Percentiles rank a stretch among this genome's conserved stretches.
These are phyloP conservation scores for Clarias batrachus DNA, from an alignment of 2,113 vertebrate species.

Conservation along the genomic window DNA sequence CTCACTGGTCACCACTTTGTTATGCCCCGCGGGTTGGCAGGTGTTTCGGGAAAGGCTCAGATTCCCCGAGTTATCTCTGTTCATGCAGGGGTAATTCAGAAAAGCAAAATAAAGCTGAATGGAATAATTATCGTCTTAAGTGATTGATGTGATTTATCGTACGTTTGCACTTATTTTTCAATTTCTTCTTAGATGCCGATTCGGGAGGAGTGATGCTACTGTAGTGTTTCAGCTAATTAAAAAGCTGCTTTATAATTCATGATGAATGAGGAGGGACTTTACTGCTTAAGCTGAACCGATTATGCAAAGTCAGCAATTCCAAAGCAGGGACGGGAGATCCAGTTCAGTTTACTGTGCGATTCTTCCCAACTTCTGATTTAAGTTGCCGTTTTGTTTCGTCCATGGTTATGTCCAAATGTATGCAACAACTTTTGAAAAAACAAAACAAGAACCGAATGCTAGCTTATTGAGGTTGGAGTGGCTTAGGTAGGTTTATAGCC, in stretches of 20 bases:
- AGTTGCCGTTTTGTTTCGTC: background rate
- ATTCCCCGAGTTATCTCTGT: constrained; percentile 5
- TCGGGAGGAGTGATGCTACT: background rate
- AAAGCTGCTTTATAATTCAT: background rate
- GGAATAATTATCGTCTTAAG: background rate
- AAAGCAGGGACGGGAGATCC: background rate
- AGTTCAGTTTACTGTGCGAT: background rate
- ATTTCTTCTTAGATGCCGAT: background rate
- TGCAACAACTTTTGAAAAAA: background rate
- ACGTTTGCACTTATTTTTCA: background rate
- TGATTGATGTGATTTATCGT: constrained; percentile 10
- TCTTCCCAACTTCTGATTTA: background rate
- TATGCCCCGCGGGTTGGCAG: constrained; percentile 35
- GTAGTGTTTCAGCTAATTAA: background rate
- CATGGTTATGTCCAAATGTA: too few species aligned
- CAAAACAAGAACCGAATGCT: background rate
- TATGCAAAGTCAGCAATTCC: background rate
- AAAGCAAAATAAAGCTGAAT: constrained; percentile 12
- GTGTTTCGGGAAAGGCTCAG: constrained; percentile 22
- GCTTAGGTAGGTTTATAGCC: background rate
- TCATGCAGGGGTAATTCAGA: constrained; percentile 3
- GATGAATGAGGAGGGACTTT: background rate
- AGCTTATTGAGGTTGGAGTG: background rate
- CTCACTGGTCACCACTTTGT: constrained; percentile 31
- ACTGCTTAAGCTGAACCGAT: background rate